Evolutionary conservation across 2,888 invertebrate genomes (phyloP).

Genomic region (Ochlodes sylvanus): DNA sequence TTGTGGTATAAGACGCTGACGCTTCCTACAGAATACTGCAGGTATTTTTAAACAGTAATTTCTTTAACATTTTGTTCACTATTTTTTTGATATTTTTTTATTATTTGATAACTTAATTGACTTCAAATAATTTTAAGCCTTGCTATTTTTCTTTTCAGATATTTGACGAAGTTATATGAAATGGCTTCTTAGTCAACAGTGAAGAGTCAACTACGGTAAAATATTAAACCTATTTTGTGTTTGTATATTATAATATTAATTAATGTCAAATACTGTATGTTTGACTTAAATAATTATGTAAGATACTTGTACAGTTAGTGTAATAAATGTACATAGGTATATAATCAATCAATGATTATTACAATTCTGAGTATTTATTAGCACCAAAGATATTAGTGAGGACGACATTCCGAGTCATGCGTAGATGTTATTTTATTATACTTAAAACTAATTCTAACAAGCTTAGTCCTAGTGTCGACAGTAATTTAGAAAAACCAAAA

Average conservation of each 20-base stretch:
- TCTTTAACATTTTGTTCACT: slow-evolving; percentile 10
- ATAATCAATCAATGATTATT: slow-evolving; percentile 15
- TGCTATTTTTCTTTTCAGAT: slow-evolving; percentile 56
- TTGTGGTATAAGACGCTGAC: slow-evolving; percentile 88
- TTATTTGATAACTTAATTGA: neutral
- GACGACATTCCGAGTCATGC: slow-evolving; percentile 16
- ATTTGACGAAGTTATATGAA: slow-evolving; percentile 58
- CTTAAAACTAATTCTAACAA: neutral
- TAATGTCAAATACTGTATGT: neutral
- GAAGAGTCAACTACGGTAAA: neutral
- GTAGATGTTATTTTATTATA: slow-evolving; percentile 15
- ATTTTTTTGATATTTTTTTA: slow-evolving; percentile 9
- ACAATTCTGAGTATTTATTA: slow-evolving; percentile 25
- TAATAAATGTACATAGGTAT: slow-evolving; percentile 32
- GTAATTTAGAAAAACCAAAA: neutral
- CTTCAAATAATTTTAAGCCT: slow-evolving; percentile 6
- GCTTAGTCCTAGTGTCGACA: neutral
- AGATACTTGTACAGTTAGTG: slow-evolving; percentile 41
- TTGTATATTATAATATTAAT: slow-evolving; percentile 2
- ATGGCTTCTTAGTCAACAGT: slow-evolving; percentile 49
- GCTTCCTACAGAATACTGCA: slow-evolving; percentile 86
- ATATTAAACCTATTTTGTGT: slow-evolving; percentile 16
- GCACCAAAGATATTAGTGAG: slow-evolving; percentile 31
- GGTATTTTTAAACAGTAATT: slow-evolving; percentile 65
- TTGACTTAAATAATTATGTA: slow-evolving; percentile 12